phyloP scores from a whole-genome alignment of 2,113 vertebrate genomes.

The Colinus virginianus region DNA sequence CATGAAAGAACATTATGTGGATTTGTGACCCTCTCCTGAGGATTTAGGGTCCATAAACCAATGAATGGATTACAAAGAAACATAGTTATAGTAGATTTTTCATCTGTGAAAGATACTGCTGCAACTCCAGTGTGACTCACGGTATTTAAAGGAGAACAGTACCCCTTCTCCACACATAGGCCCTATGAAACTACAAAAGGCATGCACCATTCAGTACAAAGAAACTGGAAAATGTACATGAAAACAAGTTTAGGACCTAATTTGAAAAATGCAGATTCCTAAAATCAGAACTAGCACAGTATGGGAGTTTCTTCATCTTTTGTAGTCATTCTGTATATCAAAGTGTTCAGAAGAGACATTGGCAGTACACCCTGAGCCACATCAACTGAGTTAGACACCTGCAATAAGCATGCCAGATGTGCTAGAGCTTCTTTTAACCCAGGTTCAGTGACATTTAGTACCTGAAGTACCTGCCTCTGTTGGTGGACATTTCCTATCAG shows the following conservation, averaged over 20 bases:
- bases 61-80: slow-evolving; percentile 55
- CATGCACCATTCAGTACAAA: neutral
- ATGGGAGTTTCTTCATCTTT: neutral
- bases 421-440: neutral
- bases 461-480: neutral
- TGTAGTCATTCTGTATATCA: neutral
- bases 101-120: slow-evolving; percentile 19
- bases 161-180: neutral
- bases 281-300: neutral
- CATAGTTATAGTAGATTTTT: slow-evolving; percentile 40
- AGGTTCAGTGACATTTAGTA: neutral
- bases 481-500: neutral
- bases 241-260: neutral
- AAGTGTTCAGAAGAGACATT: neutral
- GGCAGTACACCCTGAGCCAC: neutral
- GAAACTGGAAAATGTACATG: neutral
- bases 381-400: neutral
- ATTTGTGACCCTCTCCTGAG: slow-evolving; percentile 64
- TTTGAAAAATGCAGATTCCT: neutral
- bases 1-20: slow-evolving; percentile 56
- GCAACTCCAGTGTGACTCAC: neutral
- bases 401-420: neutral
- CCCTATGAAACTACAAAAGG: neutral
- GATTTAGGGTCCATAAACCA: slow-evolving; percentile 52
- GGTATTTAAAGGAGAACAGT: neutral